Base-by-base conservation (phyloP, 2,888 invertebrate genomes). In the Tortricodes alternella region DNA sequence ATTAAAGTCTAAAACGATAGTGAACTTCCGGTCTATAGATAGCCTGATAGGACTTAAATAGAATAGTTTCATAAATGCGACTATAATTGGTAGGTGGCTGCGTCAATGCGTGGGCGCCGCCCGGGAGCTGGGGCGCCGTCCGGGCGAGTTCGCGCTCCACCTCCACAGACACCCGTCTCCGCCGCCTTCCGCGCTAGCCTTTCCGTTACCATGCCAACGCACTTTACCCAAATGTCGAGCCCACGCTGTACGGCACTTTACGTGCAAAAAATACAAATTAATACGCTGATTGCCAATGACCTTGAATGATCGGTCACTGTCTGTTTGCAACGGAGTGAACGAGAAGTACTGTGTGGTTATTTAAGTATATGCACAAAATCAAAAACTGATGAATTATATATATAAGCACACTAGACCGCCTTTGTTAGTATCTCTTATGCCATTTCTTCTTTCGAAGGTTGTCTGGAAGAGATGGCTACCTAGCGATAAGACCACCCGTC, bases 81-180 rank as follows among this genome's bases (percentile, higher is more conserved):
- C 50, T 55, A 27, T 48, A 48, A 48, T n/a, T n/a, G n/a, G 23
- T 23, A 41, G 44, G 61, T 37, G 46, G 5, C 50, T 58, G 53
- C 73, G 76, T 74, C 73, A 75, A 34, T 68, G 73, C 73, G 78
- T 78, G 73, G 80, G 77, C 71, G 57, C 58, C 57, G 61, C 52
- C 58, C 50, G 53, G 59, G 46, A 48, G 65, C 43, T 58, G 58
- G 49, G 46, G 39, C 49, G 50, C 57, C 58, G 61, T 53, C 60
- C 57, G 48, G 61, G 58, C 29, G 29, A n/a, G 4, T 5, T 29
- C 29, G n/a, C 4, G 29, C 11, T 8, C 11, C 29, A 9, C 29
- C 29, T 29, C 59, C 62, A 55, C 60, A 34, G n/a, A 19, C 53
- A 53, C 48, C 41, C 48, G 38, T 32, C 35, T 21, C 39, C 34